Conservation (phyloP, 2,797 vertebrate species). For the Crypturellus tataupa region DNA sequence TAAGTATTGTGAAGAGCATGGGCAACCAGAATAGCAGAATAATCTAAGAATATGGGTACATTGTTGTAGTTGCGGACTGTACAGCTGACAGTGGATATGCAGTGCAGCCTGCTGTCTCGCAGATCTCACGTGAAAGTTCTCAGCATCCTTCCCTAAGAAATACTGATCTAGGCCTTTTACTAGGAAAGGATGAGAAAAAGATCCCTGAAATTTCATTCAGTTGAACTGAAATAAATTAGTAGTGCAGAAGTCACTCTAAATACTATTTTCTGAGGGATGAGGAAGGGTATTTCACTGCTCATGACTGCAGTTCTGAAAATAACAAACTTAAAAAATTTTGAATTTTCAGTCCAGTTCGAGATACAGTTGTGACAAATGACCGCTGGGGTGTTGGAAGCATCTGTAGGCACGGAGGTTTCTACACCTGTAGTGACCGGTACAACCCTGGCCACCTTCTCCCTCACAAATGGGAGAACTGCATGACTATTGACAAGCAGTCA, state of each 20-base stretch:
- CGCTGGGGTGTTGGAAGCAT: slow-evolving; percentile 91
- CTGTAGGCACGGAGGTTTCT: slow-evolving; percentile 92
- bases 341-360: slow-evolving; percentile 89
- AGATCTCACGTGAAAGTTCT: neutral
- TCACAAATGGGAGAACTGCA: slow-evolving; percentile 98
- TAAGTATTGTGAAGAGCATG: neutral
- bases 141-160: neutral
- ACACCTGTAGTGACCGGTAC: slow-evolving; percentile 92
- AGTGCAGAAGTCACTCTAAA: neutral
- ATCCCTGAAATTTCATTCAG: neutral
- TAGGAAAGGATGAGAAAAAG: neutral
- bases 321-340: neutral
- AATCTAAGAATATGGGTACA: neutral
- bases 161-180: neutral
- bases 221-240: neutral
- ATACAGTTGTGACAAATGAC: slow-evolving; percentile 95
- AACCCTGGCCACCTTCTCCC: slow-evolving; percentile 90
- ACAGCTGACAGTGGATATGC: neutral
- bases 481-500: slow-evolving; percentile 92
- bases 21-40: neutral
- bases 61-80: neutral
- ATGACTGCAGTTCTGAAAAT: fast-evolving
- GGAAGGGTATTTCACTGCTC: neutral
- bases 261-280: neutral
- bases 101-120: neutral